These are phyloP conservation scores for Cervus canadensis DNA, from an alignment of 2,113 vertebrate genomes.

Conservation along the genomic window DNA sequence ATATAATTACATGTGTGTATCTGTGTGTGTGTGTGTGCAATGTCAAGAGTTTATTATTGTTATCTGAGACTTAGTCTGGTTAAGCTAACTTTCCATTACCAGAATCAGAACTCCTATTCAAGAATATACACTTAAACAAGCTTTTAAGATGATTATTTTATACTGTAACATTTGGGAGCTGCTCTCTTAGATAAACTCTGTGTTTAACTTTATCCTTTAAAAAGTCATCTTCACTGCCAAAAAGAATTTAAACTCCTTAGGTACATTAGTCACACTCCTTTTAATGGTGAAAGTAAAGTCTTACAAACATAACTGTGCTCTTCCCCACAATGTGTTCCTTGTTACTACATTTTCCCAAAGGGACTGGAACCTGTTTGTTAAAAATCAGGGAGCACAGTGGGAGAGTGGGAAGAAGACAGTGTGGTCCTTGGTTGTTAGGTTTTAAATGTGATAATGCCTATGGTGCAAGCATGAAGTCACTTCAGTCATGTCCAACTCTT, in stretches of 20 bases:
- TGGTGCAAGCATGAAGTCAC: background rate
- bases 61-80: background rate
- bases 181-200: conserved; percentile 36
- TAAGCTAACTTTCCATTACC: background rate
- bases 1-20: background rate
- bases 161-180: background rate
- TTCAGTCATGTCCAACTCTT: background rate
- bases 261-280: conserved; percentile 15
- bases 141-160: background rate
- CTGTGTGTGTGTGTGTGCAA: background rate
- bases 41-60: background rate
- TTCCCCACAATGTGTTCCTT: background rate
- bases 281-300: background rate
- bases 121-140: conserved; percentile 17
- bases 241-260: conserved; percentile 27
- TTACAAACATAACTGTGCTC: background rate
- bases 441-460: background rate
- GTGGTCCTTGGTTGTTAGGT: background rate
- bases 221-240: conserved; percentile 11
- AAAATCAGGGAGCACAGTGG: background rate
- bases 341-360: background rate
- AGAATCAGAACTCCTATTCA: background rate
- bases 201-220: conserved; percentile 26
- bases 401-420: background rate
- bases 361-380: background rate